A percentile compares a stretch with the other conserved stretches of the same genome.
These are phyloP conservation scores for Mesorhabditis belari DNA, from an alignment of 2,888 invertebrate species.

Conservation along the genomic window DNA sequence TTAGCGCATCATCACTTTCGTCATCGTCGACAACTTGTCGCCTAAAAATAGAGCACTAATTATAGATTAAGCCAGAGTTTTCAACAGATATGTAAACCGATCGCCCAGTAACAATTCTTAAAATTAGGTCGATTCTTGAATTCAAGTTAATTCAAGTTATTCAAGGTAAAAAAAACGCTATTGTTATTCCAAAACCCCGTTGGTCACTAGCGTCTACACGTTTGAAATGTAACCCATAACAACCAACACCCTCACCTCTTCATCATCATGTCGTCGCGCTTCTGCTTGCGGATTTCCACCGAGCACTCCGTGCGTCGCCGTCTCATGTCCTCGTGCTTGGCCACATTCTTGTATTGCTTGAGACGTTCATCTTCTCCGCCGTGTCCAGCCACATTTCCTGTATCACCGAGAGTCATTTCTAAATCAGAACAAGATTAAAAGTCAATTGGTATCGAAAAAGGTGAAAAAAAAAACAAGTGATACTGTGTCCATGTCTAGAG, in stretches of 20 bases:
- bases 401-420: slow-evolving; percentile 16
- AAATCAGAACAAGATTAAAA: background rate
- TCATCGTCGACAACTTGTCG: background rate
- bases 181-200: no score
- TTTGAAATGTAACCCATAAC: no score
- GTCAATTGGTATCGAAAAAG: background rate
- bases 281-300: slow-evolving; percentile 82
- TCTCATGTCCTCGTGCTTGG: slow-evolving; percentile 68
- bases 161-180: no score
- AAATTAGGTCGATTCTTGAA: no score
- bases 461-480: background rate
- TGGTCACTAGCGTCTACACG: no score
- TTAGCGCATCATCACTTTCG: background rate
- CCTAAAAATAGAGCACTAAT: no score
- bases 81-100: no score
- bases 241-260: slow-evolving; percentile 66
- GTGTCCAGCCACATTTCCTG: background rate
- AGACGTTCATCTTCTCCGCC: slow-evolving; percentile 15
- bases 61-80: no score
- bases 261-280: slow-evolving; percentile 83
- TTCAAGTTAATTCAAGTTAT: no score
- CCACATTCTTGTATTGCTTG: slow-evolving; percentile 46
- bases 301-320: slow-evolving; percentile 80
- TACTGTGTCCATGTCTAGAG: no score
- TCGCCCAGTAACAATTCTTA: no score